A percentile compares a stretch with the other conserved stretches of the same genome.
Conservation (phyloP, 2,888 invertebrate genomes). For the Diploptera punctata region DNA sequence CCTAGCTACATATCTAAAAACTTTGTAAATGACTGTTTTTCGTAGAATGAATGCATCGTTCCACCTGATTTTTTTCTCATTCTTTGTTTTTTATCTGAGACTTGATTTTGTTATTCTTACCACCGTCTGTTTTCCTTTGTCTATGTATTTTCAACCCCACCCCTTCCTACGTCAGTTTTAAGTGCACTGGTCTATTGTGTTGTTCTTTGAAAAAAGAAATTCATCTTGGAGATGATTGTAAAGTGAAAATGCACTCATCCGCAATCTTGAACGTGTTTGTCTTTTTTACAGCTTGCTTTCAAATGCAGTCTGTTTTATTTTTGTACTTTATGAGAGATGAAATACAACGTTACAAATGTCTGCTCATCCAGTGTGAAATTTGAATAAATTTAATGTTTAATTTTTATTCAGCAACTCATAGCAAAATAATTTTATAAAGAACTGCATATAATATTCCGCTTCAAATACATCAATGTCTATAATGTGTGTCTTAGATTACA, state of each 20-base stretch:
- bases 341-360: too few relatives aligned
- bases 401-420: too few relatives aligned
- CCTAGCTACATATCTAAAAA: too few relatives aligned
- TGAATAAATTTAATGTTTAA: too few relatives aligned
- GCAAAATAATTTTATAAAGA: too few relatives aligned
- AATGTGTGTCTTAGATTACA: too few relatives aligned
- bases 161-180: background rate
- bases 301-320: background rate
- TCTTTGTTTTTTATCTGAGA: background rate
- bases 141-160: background rate
- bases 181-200: background rate
- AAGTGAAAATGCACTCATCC: background rate
- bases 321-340: too few relatives aligned
- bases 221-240: constrained; percentile 5
- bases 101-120: constrained; percentile 1
- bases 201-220: background rate
- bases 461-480: too few relatives aligned
- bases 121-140: background rate
- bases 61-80: background rate
- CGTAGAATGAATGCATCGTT: too few relatives aligned
- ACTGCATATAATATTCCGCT: too few relatives aligned
- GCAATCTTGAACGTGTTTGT: background rate
- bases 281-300: background rate
- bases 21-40: too few relatives aligned
- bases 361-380: too few relatives aligned